phyloP scores from a whole-genome alignment of 2,888 invertebrate species.

The Mechanitis messenoides region DNA sequence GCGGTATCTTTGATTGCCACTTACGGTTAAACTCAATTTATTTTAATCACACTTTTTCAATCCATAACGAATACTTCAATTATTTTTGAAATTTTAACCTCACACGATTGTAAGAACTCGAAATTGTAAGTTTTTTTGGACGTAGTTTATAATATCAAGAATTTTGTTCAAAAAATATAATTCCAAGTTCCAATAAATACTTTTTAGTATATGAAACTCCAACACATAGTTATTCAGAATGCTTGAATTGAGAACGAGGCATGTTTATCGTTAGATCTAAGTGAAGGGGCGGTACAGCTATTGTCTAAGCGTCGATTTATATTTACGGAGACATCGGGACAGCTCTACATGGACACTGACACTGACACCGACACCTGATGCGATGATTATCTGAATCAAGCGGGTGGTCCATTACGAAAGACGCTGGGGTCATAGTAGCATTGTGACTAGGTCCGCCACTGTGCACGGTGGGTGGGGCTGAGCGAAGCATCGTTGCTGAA shows the following conservation, averaged over 20 bases:
- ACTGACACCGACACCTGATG: slow-evolving; percentile 49
- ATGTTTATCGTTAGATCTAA: slow-evolving; percentile 48
- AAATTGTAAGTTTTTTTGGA: slow-evolving; percentile 41
- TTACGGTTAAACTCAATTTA: slow-evolving; percentile 56
- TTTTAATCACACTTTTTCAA: slow-evolving; percentile 58
- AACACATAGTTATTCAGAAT: background rate
- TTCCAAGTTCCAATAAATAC: too few species aligned
- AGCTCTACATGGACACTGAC: slow-evolving; percentile 38
- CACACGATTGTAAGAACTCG: slow-evolving; percentile 31
- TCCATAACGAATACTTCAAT: slow-evolving; percentile 40
- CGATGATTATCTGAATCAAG: slow-evolving; percentile 53
- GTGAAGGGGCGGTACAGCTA: slow-evolving; percentile 47
- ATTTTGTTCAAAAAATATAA: too few species aligned
- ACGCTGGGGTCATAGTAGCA: too few species aligned
- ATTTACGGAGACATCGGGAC: slow-evolving; percentile 54
- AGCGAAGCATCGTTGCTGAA: too few species aligned
- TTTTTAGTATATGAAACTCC: too few species aligned
- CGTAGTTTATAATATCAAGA: too few species aligned
- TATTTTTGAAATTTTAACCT: slow-evolving; percentile 19
- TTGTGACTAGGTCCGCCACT: too few species aligned
- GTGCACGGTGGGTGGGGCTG: too few species aligned
- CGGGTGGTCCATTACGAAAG: slow-evolving; percentile 52
- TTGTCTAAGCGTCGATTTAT: slow-evolving; percentile 68
- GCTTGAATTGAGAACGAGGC: slow-evolving; percentile 13
- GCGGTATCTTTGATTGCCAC: slow-evolving; percentile 63